Evolutionary conservation across 2,888 invertebrate genomes (phyloP), one percentile per base, ranked within the genome.

Genomic region (Ceramica pisi): DNA sequence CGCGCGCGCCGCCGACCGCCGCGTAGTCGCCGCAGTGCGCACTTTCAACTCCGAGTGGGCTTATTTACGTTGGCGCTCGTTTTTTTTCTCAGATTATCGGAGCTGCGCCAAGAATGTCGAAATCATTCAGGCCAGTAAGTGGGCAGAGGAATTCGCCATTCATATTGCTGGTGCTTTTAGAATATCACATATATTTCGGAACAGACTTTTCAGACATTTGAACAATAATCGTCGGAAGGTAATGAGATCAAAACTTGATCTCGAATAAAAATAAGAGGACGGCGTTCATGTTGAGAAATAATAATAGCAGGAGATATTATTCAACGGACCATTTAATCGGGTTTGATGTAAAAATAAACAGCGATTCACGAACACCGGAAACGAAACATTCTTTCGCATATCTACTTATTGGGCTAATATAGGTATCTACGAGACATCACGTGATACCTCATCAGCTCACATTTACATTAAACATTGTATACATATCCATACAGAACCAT

Each of bases 71-170:
- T 91, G 90, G 81, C 87, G 85, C 87, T 91, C 91, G 92, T 94
- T 94, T 95, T 95, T 94, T 94, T 94, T 92, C 91, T 89, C 90
- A 86, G 93, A 94, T 94, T 92, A 95, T 94, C 95, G 94, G 93
- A 94, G 90, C 92, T 87, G 92, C 92, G 96, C 95, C 96, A 96
- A 95, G 95, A 95, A 95, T 95, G 94, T 95, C 90, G 95, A 95
- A 95, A 95, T 94, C 96, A 96, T 96, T 96, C 95, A 96, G 96
- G 92, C 92, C 94, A 93, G 94, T 93, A 94, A 94, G 95, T 95
- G 94, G 95, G 94, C 89, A 91, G 94, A 92, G 94, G 95, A 92
- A 95, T 95, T 93, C 88, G 92, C 95, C 96, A 96, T 96, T 96
- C 95, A 96, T 95, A 94, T 94, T 83, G 86, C 82, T 87, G 91